Percentiles rank a stretch among this genome's conserved stretches.
These are phyloP conservation scores for Narcine bancroftii DNA, from an alignment of 2,113 vertebrate species.

Conservation along the genomic window DNA sequence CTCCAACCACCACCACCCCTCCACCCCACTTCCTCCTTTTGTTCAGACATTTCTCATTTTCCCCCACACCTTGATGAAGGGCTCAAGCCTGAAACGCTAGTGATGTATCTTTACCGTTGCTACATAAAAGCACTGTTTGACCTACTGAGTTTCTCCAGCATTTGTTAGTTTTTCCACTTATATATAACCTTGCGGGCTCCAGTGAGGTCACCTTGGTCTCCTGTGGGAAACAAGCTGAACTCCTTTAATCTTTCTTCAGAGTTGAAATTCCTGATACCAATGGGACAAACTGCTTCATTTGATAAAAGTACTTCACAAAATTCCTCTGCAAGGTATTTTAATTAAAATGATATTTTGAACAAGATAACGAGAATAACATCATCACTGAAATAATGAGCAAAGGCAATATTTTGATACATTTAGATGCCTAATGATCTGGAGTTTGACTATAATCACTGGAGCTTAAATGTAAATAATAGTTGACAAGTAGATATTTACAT, in stretches of 20 bases:
- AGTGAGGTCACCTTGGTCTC: constrained; percentile 17
- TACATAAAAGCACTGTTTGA: too few species aligned
- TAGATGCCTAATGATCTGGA: background rate
- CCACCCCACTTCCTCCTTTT: too few species aligned
- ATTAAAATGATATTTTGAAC: background rate
- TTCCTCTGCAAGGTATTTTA: background rate
- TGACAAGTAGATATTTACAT: background rate
- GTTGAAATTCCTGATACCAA: constrained; percentile 24
- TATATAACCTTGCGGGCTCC: background rate
- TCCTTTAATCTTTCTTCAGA: constrained; percentile 25
- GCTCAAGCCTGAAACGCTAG: too few species aligned
- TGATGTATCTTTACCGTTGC: too few species aligned
- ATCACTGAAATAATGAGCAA: background rate
- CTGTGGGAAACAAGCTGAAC: background rate
- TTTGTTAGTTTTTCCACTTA: too few species aligned
- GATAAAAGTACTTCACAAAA: background rate
- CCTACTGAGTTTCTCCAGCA: too few species aligned
- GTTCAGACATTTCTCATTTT: too few species aligned
- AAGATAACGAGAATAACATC: background rate
- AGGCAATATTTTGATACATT: background rate
- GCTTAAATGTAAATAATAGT: background rate
- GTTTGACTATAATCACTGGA: background rate
- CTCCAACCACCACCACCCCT: too few species aligned
- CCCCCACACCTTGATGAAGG: too few species aligned
- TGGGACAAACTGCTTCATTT: background rate